A percentile compares a stretch with the other conserved stretches of the same genome.
Evolutionary conservation across 2,113 vertebrate species (phyloP).

Genomic region (Pyrgilauda ruficollis): DNA sequence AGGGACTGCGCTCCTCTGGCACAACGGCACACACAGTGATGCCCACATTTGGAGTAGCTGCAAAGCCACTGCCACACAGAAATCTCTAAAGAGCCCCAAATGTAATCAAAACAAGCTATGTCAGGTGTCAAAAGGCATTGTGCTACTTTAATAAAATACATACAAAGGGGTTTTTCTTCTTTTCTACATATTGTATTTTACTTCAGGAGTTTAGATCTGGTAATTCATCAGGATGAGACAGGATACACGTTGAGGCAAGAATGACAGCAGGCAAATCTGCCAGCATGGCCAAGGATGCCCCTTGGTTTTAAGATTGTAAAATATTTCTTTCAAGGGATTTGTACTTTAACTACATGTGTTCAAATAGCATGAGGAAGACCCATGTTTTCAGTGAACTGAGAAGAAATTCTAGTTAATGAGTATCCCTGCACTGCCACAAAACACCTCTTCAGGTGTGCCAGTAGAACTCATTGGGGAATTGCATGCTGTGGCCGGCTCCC

Average conservation of each 20-base stretch:
- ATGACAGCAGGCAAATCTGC: neutral
- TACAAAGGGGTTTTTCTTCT: neutral
- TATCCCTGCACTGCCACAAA: neutral
- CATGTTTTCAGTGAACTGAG: neutral
- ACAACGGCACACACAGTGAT: rapidly evolving
- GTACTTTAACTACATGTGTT: neutral
- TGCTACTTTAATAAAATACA: neutral
- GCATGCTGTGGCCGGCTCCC: neutral
- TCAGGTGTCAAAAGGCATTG: neutral
- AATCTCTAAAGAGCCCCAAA: neutral
- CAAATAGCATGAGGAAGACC: neutral
- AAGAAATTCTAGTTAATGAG: neutral
- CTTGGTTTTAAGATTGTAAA: neutral
- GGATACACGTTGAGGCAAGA: neutral
- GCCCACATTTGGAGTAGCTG: neutral
- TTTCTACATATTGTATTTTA: neutral
- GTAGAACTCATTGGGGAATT: neutral
- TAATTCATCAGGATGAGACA: neutral
- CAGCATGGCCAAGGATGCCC: neutral
- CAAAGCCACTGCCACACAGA: neutral
- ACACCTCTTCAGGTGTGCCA: neutral
- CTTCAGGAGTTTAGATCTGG: neutral
- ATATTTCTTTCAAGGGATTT: neutral
- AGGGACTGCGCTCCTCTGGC: rapidly evolving
- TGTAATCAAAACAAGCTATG: neutral